Evolutionary conservation across 2,797 vertebrate species (phyloP), one percentile per base, ranked within the genome.

Genomic region (Gymnoscopelus braueri): DNA sequence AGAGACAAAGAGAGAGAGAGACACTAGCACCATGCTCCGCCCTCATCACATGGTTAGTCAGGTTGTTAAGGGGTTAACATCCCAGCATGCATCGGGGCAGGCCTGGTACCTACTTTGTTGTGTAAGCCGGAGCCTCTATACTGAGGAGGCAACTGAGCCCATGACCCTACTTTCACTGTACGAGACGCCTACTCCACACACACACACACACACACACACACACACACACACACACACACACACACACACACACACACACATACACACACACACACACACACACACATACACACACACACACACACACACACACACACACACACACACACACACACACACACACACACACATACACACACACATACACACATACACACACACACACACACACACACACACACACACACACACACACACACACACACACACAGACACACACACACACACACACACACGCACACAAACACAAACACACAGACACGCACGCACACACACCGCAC

Each of bases 121-220:
- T 90, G 91, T 71, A 94, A 66, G 54, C 91, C 91, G 91, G 93
- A 92, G 90, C 92, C 94, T 79, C 94, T 91, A 85, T 95, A 95
- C 78, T 96, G 94, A 71, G 93, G 92, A 90, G 93, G 93, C 80
- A 95, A 90, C 87, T 95, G 94, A 88, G 95, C 92, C 90, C 89
- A 92, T n/a, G n/a, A n/a, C n/a, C n/a, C n/a, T 91, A 95, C 69
- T n/a, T 75, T 82, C 70, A 87, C 84, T 60, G 83, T 71, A 82
- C 82, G 81, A 84, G 83, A 48, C 69, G 85, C 88, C 92, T 95
- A 91, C 91, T 94, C 91, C 93, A 93, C 75, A 77, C 82, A 80
- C 87, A 87, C 60, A 86, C 81, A 78, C 67, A 81, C 26, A 73
- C 54, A 68, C 57, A 75, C 78, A 85, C 32, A 84, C 82, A 77